Conservation (phyloP, 2,888 invertebrate species). For the Caenorhabditis sinica region DNA sequence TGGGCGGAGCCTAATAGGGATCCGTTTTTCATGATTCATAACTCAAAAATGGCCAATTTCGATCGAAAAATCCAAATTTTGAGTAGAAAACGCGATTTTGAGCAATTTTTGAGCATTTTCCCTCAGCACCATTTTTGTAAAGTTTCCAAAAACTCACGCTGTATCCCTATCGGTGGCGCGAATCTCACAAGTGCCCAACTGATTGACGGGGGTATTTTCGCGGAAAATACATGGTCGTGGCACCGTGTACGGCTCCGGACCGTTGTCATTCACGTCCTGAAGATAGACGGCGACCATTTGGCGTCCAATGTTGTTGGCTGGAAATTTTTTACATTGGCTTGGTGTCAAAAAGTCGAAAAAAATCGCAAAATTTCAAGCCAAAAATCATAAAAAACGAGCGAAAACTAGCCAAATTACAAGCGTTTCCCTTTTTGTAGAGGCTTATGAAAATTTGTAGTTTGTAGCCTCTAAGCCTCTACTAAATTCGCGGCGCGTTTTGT, state of each 20-base stretch:
- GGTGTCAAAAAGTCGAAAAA: background rate
- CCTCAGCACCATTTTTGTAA: background rate
- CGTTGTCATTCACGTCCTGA: slow-evolving; percentile 94
- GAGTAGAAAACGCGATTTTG: no score
- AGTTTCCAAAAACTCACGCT: slow-evolving; percentile 66
- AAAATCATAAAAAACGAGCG: background rate
- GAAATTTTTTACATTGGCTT: no score
- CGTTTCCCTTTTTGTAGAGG: no score
- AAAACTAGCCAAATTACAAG: background rate
- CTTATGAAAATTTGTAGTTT: no score
- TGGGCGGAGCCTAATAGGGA: no score
- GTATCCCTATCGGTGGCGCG: slow-evolving; percentile 81
- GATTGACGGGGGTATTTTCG: slow-evolving; percentile 93
- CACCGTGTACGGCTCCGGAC: slow-evolving; percentile 92
- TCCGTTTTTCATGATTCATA: no score
- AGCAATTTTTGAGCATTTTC: no score
- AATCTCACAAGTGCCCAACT: slow-evolving; percentile 86
- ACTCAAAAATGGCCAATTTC: no score
- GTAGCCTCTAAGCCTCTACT: no score
- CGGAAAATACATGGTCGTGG: slow-evolving; percentile 94
- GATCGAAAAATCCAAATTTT: no score
- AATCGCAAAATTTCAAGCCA: background rate
- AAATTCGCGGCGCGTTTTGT: no score
- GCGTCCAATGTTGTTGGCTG: slow-evolving; percentile 90
- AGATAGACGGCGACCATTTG: slow-evolving; percentile 90